Conservation (phyloP, 2,888 invertebrate species). For the Aricia artaxerxes region DNA sequence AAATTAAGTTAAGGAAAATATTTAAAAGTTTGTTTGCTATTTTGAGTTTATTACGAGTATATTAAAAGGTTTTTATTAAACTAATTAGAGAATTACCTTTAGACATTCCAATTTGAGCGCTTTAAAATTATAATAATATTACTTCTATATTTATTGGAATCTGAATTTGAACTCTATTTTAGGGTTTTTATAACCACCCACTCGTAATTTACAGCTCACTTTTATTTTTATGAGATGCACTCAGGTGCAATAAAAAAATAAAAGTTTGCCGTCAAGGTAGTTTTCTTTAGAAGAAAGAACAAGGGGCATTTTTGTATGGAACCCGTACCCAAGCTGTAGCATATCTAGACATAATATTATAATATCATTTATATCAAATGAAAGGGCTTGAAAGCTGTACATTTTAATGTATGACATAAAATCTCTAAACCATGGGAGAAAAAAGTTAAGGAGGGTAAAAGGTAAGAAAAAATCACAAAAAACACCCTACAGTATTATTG, state of each 20-base stretch:
- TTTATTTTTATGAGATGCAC: background rate
- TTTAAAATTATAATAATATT: background rate
- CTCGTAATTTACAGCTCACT: background rate
- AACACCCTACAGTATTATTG: no score
- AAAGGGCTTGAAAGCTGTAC: no score
- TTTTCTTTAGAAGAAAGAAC: background rate
- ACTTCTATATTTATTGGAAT: background rate
- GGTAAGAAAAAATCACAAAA: no score
- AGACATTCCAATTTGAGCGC: background rate
- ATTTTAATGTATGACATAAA: no score
- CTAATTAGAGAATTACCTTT: background rate
- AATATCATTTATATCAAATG: no score
- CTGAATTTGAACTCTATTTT: background rate
- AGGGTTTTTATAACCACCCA: background rate
- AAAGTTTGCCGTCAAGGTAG: background rate
- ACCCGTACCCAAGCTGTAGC: no score
- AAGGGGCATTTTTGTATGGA: no score
- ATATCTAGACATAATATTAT: no score
- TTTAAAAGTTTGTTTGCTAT: background rate
- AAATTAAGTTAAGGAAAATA: no score
- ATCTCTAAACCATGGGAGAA: no score
- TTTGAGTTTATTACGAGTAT: background rate
- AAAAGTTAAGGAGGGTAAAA: no score
- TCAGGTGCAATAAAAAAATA: background rate
- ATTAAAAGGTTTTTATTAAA: background rate